Evolutionary conservation across 2,797 vertebrate genomes (phyloP), one percentile per base, ranked within the genome.

Genomic region (Ctenopoma kingsleyae): DNA sequence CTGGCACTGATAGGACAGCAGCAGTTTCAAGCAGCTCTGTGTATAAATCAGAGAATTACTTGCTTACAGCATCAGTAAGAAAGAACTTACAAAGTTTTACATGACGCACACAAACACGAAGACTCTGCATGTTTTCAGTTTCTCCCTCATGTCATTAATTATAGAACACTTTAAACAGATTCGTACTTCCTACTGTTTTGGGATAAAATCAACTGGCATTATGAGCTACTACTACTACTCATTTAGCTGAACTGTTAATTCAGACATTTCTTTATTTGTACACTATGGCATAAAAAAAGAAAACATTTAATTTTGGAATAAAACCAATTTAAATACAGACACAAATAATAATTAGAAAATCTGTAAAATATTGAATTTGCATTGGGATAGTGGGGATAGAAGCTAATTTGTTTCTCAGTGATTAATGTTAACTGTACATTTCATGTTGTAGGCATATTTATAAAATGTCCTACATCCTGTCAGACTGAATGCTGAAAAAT

Each of bases 41-140:
- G 48, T 38, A 8, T 74, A 49, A 76, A 60, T 85, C 60, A 67
- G 17, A 74, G 4, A 23, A 38, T 2, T 2, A 20, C 6, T 61
- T 53, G 41, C 53, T 71, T n/a, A 73, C 50, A 67, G 54, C 48
- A 5, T 74, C 56, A 53, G 1, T 46, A 71, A 69, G 67, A 27
- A 36, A 65, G 36, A 64, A 49, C 55, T 57, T 58, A 32, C 44
- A 64, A 55, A 56, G 60, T 30, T 76, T 81, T 64, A 51, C 46
- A 63, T 63, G 70, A 44, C 0, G 71, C 46, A 67, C 62, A 41
- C 36, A 50, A 16, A 12, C 50, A 27, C 23, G 36, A 17, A 52
- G 4, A 10, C 17, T 22, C 38, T 2, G 38, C 38, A 40, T 4
- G 15, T 43, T 43, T 44, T 17, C 15, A 38, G 12, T n/a, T 27